Evolutionary conservation across 2,888 invertebrate genomes (phyloP), one percentile per base, ranked within the genome.

Genomic region (Lypha dubia): DNA sequence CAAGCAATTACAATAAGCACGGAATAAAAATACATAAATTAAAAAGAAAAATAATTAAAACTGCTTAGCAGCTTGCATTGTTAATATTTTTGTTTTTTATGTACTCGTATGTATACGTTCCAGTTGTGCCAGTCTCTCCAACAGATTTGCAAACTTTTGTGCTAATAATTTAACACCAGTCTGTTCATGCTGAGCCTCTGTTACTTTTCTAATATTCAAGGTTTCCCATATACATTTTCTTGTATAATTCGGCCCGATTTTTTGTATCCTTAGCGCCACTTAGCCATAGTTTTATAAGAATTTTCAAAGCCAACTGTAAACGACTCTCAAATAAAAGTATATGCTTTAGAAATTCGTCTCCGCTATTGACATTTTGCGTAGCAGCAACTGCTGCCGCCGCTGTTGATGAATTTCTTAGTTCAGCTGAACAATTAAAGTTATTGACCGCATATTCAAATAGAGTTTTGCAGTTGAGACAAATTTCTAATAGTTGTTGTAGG

Each of bases 221-320:
- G 91, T 91, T 88, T 90, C 89, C n/a, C 89, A 90, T 91, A 87
- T 92, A 92, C 90, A 92, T 91, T 88, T 89, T 90, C 87, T 92
- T 92, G 87, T 91, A 92, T 73, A 89, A 84, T 62, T 89, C 89
- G 63, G 89, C 89, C 86, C 89, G 79, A 86, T 91, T 90, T 83
- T 89, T 89, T 0, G 89, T 90, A 88, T 92, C 92, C 87, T 90
- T 91, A 83, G 22, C 68, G 15, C 68, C 70, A 87, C 88, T 89
- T n/a, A 91, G 79, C 79, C 89, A 86, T 41, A 95, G 87, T 90
- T 95, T 95, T 17, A 95, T 95, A 9, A 96, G 92, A 81, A 93
- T 94, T 88, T 94, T 94, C 3, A 97, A 89, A 79, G 95, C 93
- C 86, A 93, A 94, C 88, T 96, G 95, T 17, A 97, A 89, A 80